phyloP scores from a whole-genome alignment of 2,888 invertebrate genomes.

The Aradus depressus region DNA sequence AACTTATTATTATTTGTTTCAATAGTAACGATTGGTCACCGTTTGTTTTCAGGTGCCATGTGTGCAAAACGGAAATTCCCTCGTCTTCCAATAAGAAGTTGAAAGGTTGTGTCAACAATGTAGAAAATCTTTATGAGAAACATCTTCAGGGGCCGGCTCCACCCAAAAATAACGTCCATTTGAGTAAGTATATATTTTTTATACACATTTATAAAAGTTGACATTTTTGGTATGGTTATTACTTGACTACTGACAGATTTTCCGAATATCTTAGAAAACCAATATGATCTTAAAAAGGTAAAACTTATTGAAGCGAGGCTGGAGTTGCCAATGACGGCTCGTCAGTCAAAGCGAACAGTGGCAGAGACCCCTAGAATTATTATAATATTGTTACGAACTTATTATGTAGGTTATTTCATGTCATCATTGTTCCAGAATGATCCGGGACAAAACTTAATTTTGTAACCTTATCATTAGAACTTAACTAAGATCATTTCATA shows the following conservation, averaged over 20 bases:
- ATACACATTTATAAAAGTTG: background rate
- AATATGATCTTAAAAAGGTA: background rate
- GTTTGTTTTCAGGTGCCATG: constrained; percentile 48
- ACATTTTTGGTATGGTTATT: background rate
- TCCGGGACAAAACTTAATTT: no score
- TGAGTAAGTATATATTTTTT: constrained; percentile 1
- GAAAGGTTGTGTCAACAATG: constrained; percentile 59
- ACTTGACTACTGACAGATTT: no score
- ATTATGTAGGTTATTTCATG: background rate
- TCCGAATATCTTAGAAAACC: no score
- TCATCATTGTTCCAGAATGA: no score
- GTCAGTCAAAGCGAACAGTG: background rate
- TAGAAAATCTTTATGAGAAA: constrained; percentile 38
- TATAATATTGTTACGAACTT: background rate
- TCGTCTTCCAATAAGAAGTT: constrained; percentile 47
- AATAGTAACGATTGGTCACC: no score
- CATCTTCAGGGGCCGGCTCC: constrained; percentile 7
- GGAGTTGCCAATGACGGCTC: background rate
- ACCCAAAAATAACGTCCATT: constrained; percentile 2
- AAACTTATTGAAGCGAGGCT: background rate
- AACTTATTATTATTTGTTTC: no score
- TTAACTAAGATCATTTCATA: no score
- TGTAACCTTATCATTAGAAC: no score
- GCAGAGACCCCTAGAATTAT: background rate
- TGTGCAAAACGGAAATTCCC: constrained; percentile 58